These are phyloP conservation scores for Propsilocerus akamusi DNA, from an alignment of 1,140 invertebrate species.

Conservation along the genomic window DNA sequence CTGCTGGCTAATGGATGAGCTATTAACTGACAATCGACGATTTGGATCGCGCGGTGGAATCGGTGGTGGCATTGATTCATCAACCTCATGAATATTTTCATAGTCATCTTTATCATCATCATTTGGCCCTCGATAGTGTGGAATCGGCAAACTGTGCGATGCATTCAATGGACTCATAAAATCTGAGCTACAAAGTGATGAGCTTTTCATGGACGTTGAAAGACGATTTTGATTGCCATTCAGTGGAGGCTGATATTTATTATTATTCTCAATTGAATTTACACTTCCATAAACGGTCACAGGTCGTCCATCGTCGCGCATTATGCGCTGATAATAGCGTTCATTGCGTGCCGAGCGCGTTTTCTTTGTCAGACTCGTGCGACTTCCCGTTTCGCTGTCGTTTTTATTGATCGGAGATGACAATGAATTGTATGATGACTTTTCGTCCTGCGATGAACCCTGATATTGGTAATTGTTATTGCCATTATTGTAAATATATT, in stretches of 20 bases:
- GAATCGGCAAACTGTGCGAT: conserved; percentile 11
- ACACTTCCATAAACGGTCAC: not conserved
- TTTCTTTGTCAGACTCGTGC: not conserved
- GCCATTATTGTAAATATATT: not conserved
- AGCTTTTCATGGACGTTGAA: not conserved
- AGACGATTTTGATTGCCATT: not conserved
- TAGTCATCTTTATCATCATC: conserved; percentile 1
- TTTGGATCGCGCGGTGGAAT: conserved; percentile 50
- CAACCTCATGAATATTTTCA: not conserved
- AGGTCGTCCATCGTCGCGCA: conserved; percentile 35
- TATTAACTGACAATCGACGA: conserved; percentile 31
- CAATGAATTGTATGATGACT: not conserved
- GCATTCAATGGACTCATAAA: conserved; percentile 3
- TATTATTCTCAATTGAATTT: not conserved
- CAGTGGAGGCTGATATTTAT: not conserved
- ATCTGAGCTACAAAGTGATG: not conserved
- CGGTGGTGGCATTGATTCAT: conserved; percentile 30
- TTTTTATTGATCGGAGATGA: not conserved
- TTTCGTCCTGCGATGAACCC: not conserved
- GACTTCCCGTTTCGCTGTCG: not conserved
- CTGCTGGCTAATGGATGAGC: conserved; percentile 12
- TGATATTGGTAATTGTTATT: not conserved
- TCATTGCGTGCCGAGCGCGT: conserved; percentile 50
- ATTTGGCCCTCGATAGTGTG: not conserved
- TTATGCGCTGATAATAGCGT: conserved; percentile 53